phyloP scores from a whole-genome alignment of 1,140 invertebrate genomes.

The Bicyclus anynana region DNA sequence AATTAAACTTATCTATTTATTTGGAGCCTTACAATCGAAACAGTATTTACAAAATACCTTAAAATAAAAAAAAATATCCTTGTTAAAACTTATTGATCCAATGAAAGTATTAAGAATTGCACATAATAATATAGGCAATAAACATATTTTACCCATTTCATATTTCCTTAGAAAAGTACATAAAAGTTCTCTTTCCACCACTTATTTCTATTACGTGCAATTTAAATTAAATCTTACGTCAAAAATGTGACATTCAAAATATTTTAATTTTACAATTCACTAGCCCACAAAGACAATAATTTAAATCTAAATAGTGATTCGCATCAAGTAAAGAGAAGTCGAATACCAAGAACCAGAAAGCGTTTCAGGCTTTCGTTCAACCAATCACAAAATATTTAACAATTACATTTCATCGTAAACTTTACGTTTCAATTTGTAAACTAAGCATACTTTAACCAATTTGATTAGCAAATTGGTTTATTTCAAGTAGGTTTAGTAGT shows the following conservation, averaged over 20 bases:
- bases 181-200: not conserved
- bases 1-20: slow-evolving; percentile 30
- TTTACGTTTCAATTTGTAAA: too few relatives aligned
- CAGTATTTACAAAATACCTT: slow-evolving; percentile 39
- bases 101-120: not conserved
- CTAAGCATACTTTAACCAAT: too few relatives aligned
- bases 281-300: slow-evolving; percentile 21
- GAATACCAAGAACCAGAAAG: too few relatives aligned
- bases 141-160: not conserved
- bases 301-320: not conserved
- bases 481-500: too few relatives aligned
- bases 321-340: not conserved
- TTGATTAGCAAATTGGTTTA: too few relatives aligned
- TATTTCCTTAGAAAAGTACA: not conserved
- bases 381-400: too few relatives aligned
- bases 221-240: not conserved
- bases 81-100: not conserved
- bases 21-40: slow-evolving; percentile 35
- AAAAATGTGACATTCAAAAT: not conserved
- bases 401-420: too few relatives aligned
- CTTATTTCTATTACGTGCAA: not conserved
- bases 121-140: not conserved
- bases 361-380: too few relatives aligned
- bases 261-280: slow-evolving; percentile 8
- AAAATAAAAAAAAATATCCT: slow-evolving; percentile 7